Evolutionary conservation across 2,888 invertebrate species (phyloP), one percentile per base, ranked within the genome.

Genomic region (Sycophila texana): DNA sequence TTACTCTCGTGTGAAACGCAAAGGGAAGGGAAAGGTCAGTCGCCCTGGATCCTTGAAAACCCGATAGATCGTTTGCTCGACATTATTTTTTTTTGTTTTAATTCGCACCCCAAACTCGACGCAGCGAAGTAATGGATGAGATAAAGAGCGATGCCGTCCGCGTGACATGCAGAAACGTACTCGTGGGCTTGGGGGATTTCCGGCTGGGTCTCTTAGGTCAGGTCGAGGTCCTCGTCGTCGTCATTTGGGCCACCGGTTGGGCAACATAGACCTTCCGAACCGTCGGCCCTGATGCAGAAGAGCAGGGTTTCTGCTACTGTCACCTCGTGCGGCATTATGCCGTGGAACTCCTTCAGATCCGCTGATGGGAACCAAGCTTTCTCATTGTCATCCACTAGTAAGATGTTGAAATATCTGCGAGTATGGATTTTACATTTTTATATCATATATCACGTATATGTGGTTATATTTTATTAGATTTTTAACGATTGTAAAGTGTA

Each of bases 291-390:
- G 85, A 96, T 96, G 89, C 97, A 97, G 91, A 97, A 97, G 18
- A 97, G 91, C 65, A 95, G 88, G 7, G 94, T 94, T 90, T 97
- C 97, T 12, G 95, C 92, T 2, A 94, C 91, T 0, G 96, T 95
- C 0, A 96, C 95, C 88, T 95, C 94, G 85, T 95, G 95, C 0
- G 96, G 96, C 86, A 96, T 95, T 83, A 98, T 96, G 77, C 96
- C 96, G 88, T 97, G 96, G 89, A 96, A 97, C 88, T 97, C 97
- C 83, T 95, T 95, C 0, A 98, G 92, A 87, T 97, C 97, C 49
- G 95, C 95, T 0, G 95, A 95, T 0, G 97, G 97, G 89, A 97
- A 98, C 97, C 97, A 97, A 5, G 97, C 96, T 83, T 97, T 95
- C 87, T 97, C 97, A 80, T 96, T 95, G 87, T 97, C 97, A 71